A percentile compares a stretch with the other conserved stretches of the same genome.
Conservation (phyloP, 2,113 vertebrate genomes). For the Rhabdomys dilectus region DNA sequence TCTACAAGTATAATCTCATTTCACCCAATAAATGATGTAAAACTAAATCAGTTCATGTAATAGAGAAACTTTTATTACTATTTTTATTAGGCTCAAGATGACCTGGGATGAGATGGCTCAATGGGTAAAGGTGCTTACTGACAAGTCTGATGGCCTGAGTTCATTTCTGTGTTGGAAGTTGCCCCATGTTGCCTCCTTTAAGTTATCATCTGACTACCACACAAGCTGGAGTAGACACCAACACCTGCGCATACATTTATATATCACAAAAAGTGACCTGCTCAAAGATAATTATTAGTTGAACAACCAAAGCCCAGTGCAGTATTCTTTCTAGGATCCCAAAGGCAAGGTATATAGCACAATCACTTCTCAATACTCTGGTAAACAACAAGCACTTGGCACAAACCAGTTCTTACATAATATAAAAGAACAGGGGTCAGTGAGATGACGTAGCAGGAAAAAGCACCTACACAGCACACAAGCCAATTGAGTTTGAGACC, state of each 20-base stretch:
- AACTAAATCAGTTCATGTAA: neutral
- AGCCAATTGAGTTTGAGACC: neutral
- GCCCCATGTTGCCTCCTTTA: neutral
- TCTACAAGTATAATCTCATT: neutral
- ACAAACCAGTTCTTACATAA: neutral
- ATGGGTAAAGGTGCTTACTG: neutral
- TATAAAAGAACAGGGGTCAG: neutral
- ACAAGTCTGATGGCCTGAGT: neutral
- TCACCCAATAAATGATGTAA: neutral
- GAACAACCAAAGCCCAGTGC: neutral
- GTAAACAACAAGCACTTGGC: accelerated
- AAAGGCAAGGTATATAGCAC: neutral
- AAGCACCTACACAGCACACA: neutral
- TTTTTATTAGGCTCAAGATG: neutral
- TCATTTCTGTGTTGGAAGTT: neutral
- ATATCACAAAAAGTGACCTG: neutral
- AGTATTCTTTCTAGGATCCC: neutral
- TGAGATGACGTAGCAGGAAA: neutral
- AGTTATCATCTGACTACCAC: neutral
- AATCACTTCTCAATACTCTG: neutral
- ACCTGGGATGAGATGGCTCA: neutral
- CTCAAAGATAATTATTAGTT: neutral
- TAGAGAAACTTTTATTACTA: neutral
- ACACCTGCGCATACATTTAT: neutral
- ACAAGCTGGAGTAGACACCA: neutral